Percentiles rank a stretch among this genome's conserved stretches.
These are phyloP conservation scores for Drosophila quasianomalipes DNA, from an alignment of 2,888 invertebrate species.

Conservation along the genomic window DNA sequence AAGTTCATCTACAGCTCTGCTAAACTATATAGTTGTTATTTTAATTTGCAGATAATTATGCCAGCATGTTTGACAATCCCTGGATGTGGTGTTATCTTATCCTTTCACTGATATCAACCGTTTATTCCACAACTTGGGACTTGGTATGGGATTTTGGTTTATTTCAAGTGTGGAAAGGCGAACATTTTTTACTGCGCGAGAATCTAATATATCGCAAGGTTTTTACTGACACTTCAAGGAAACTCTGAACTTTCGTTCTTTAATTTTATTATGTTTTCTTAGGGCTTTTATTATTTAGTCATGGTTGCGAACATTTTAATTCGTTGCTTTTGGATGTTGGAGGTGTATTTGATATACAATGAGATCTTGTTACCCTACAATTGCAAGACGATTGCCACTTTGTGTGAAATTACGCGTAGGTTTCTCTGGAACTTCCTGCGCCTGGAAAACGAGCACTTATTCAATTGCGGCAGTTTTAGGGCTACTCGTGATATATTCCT, in stretches of 20 bases:
- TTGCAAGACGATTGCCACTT: slow-evolving; percentile 91
- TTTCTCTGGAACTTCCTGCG: slow-evolving; percentile 99
- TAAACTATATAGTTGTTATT: neutral
- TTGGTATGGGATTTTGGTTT: slow-evolving; percentile 99
- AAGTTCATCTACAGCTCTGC: neutral
- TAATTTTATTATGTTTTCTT: slow-evolving; percentile 60
- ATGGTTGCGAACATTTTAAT: slow-evolving; percentile 96
- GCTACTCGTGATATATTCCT: slow-evolving; percentile 98
- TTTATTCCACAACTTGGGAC: slow-evolving; percentile 98
- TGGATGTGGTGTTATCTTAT: slow-evolving; percentile 94
- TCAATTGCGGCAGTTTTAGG: slow-evolving; percentile 98
- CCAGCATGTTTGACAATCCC: slow-evolving; percentile 89
- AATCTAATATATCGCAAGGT: slow-evolving; percentile 97
- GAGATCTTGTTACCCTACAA: slow-evolving; percentile 90
- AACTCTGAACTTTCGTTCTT: neutral
- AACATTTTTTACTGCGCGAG: slow-evolving; percentile 94
- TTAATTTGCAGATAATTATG: slow-evolving; percentile 86
- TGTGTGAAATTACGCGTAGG: slow-evolving; percentile 93
- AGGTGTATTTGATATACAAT: slow-evolving; percentile 92
- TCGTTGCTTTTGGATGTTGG: slow-evolving; percentile 95
- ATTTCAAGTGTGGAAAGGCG: slow-evolving; percentile 93
- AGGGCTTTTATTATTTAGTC: slow-evolving; percentile 93
- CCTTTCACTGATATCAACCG: slow-evolving; percentile 92
- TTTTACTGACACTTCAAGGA: neutral
- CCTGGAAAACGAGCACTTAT: slow-evolving; percentile 98